phyloP scores from a whole-genome alignment of 2,888 invertebrate species.

The Anthophora plumipes region DNA sequence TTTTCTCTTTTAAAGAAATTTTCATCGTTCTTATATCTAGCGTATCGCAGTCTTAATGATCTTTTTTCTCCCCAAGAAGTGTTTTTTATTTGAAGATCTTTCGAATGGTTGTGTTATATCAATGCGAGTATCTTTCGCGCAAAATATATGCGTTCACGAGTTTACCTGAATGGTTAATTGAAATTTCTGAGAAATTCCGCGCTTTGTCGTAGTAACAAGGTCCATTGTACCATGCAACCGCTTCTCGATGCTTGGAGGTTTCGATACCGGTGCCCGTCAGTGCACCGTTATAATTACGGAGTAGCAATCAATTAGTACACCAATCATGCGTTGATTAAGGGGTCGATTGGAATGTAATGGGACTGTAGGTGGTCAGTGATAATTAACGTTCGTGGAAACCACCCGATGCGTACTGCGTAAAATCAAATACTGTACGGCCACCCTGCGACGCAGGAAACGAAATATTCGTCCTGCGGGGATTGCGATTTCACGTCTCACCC shows the following conservation, averaged over 20 bases:
- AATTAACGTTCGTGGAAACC: constrained; percentile 83
- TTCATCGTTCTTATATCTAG: not conserved
- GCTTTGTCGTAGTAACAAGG: constrained; percentile 26
- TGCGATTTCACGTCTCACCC: constrained; percentile 57
- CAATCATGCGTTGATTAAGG: constrained; percentile 85
- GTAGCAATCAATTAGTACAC: constrained; percentile 84
- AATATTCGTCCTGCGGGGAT: constrained; percentile 76
- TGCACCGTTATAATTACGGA: constrained; percentile 84
- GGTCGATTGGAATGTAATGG: constrained; percentile 84
- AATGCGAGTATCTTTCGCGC: not conserved
- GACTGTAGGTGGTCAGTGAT: constrained; percentile 84
- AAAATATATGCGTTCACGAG: fast-evolving
- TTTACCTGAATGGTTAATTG: not conserved
- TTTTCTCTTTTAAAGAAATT: too few relatives aligned
- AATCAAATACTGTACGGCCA: constrained; percentile 81
- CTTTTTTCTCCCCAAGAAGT: too few relatives aligned
- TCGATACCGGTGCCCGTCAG: constrained; percentile 71
- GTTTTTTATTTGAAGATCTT: not conserved
- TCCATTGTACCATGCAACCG: constrained; percentile 36
- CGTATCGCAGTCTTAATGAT: too few relatives aligned
- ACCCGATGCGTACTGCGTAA: constrained; percentile 82
- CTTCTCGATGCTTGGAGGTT: constrained; percentile 60
- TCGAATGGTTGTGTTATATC: too few relatives aligned
- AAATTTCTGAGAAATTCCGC: not conserved
- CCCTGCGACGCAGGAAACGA: constrained; percentile 79